phyloP scores from a whole-genome alignment of 2,888 invertebrate genomes.

The Drosophila neotestacea region DNA sequence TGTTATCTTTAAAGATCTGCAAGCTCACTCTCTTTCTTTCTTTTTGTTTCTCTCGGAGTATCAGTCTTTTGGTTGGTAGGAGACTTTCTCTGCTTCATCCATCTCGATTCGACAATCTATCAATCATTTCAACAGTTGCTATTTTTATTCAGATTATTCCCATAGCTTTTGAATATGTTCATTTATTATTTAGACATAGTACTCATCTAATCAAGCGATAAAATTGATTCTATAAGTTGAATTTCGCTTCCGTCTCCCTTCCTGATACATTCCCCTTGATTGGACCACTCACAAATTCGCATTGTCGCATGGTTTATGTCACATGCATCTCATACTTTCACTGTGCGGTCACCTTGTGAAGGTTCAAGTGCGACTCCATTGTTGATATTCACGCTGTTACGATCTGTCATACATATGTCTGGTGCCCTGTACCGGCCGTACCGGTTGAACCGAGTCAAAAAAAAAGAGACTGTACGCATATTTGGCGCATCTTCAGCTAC shows the following conservation, averaged over 20 bases:
- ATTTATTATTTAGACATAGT: neutral
- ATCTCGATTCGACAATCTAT: slow-evolving; percentile 21
- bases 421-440: slow-evolving; percentile 44
- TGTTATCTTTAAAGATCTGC: slow-evolving; percentile 13
- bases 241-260: neutral
- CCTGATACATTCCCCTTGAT: slow-evolving; percentile 9
- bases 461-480: slow-evolving; percentile 46
- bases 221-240: slow-evolving; percentile 35
- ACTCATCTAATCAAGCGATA: slow-evolving; percentile 5
- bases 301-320: slow-evolving; percentile 56
- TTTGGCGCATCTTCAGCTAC: slow-evolving; percentile 48
- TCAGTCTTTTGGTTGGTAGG: slow-evolving; percentile 26
- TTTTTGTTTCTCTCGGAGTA: neutral
- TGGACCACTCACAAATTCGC: slow-evolving; percentile 28
- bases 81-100: slow-evolving; percentile 46
- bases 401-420: slow-evolving; percentile 19
- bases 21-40: neutral
- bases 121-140: slow-evolving; percentile 35
- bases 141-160: slow-evolving; percentile 16
- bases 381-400: slow-evolving; percentile 17
- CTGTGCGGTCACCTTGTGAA: slow-evolving; percentile 70
- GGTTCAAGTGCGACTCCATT: slow-evolving; percentile 73
- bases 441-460: slow-evolving; percentile 51
- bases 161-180: slow-evolving; percentile 7
- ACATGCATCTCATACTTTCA: slow-evolving; percentile 65